Evolutionary conservation across 2,888 invertebrate genomes (phyloP).

Genomic region (Metellina segmentata): DNA sequence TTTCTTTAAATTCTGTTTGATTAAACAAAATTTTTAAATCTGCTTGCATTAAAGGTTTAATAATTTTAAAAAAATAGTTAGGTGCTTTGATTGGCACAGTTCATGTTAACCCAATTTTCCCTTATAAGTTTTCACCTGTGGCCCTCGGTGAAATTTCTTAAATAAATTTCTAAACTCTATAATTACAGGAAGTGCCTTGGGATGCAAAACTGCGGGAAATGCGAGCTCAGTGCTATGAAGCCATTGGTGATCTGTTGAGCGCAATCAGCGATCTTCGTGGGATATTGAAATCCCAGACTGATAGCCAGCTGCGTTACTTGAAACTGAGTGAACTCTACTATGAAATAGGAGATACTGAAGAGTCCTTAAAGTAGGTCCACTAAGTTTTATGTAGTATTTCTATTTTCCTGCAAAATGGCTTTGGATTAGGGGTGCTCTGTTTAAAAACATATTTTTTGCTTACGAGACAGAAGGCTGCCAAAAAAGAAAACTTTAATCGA

Average conservation of each 20-base stretch:
- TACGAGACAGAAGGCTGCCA: neutral
- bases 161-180: neutral
- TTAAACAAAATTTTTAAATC: too few species aligned
- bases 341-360: conserved; percentile 93
- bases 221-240: conserved; percentile 91
- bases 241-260: conserved; percentile 88
- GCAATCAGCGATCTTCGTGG: conserved; percentile 95
- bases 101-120: too few species aligned
- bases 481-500: too few species aligned
- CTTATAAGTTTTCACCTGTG: too few species aligned
- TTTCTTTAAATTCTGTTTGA: too few species aligned
- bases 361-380: conserved; percentile 88
- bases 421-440: neutral
- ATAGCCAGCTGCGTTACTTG: conserved; percentile 93
- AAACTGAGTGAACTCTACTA: conserved; percentile 93
- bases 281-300: conserved; percentile 93
- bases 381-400: neutral
- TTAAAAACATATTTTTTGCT: neutral
- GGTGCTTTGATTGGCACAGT: too few species aligned
- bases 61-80: too few species aligned
- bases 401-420: neutral
- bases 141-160: neutral
- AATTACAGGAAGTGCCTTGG: conserved; percentile 89
- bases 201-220: conserved; percentile 90
- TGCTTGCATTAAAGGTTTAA: too few species aligned